Evolutionary conservation across 1,140 invertebrate species (phyloP).

Genomic region (Magallana ariakensis): DNA sequence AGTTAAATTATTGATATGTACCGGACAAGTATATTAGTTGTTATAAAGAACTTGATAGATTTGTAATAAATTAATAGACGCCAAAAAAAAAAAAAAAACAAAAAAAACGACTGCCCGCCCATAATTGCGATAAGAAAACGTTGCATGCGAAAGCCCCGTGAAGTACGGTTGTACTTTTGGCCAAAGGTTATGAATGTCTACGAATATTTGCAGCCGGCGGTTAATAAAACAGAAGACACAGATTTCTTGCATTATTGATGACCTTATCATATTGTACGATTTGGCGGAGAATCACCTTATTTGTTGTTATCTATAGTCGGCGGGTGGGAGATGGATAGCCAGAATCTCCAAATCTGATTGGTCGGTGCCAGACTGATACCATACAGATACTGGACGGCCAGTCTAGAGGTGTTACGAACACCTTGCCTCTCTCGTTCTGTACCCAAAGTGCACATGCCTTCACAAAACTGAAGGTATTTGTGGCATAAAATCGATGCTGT

Average conservation of each 20-base stretch:
- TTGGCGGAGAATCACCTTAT: conserved; percentile 20
- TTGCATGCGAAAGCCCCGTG: conserved; percentile 2
- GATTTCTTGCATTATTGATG: conserved; percentile 28
- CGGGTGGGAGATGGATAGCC: conserved; percentile 20
- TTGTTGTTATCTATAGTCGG: neutral
- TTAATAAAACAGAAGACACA: conserved; percentile 33
- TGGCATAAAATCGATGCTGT: neutral
- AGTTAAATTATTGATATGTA: conserved; percentile 38
- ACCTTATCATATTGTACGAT: conserved; percentile 25
- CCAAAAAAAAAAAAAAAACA: neutral
- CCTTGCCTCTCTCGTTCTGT: conserved; percentile 1
- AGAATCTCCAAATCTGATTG: conserved; percentile 23
- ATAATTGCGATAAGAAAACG: neutral
- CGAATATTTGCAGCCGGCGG: conserved; percentile 14
- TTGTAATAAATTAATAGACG: conserved; percentile 13
- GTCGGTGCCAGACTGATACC: neutral
- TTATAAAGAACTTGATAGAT: conserved; percentile 6
- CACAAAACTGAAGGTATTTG: conserved; percentile 8
- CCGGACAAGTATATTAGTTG: neutral
- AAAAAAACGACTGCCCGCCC: neutral
- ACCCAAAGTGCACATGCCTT: conserved; percentile 19
- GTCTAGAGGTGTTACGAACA: conserved; percentile 27
- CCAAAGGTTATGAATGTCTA: conserved; percentile 34
- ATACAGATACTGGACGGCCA: conserved; percentile 7
- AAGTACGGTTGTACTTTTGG: conserved; percentile 19